Conservation (phyloP, 2,888 invertebrate species). For the Rhingia rostrata region DNA sequence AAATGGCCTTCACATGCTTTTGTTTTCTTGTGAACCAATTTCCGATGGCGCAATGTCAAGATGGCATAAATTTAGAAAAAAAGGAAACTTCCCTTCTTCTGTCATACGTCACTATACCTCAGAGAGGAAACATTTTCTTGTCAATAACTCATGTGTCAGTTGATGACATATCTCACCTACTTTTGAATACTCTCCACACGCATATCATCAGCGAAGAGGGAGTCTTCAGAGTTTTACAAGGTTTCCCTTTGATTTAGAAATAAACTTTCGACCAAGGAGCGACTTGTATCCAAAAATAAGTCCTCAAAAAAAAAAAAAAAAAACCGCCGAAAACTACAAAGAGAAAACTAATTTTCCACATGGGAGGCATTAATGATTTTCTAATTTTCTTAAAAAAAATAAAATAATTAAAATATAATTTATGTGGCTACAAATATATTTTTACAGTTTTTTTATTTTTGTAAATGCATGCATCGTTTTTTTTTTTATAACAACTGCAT, state of each 20-base stretch:
- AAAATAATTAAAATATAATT: neutral
- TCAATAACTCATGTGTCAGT: slow-evolving; percentile 45
- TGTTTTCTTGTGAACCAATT: neutral
- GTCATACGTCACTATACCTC: slow-evolving; percentile 7
- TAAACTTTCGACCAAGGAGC: slow-evolving; percentile 13
- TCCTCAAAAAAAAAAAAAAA: neutral
- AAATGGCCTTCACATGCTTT: neutral
- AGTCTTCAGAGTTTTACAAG: slow-evolving; percentile 8
- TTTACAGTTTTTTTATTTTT: too few species aligned
- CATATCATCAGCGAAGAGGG: neutral
- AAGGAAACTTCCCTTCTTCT: neutral
- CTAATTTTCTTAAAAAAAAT: slow-evolving; percentile 5
- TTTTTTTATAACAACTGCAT: neutral
- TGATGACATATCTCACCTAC: slow-evolving; percentile 21
- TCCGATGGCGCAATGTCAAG: slow-evolving; percentile 28
- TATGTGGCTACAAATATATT: neutral
- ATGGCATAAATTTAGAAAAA: neutral
- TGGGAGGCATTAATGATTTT: slow-evolving; percentile 32
- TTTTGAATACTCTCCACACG: slow-evolving; percentile 18
- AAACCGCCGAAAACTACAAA: slow-evolving; percentile 9
- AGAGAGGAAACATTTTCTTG: slow-evolving; percentile 32
- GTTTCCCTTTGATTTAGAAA: slow-evolving; percentile 12
- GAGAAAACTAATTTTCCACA: slow-evolving; percentile 28
- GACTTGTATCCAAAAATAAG: slow-evolving; percentile 31
- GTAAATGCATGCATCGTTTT: too few species aligned